Percentiles rank a stretch among this genome's conserved stretches.
Evolutionary conservation across 2,797 vertebrate species (phyloP).

Genomic region (Selene dorsalis): DNA sequence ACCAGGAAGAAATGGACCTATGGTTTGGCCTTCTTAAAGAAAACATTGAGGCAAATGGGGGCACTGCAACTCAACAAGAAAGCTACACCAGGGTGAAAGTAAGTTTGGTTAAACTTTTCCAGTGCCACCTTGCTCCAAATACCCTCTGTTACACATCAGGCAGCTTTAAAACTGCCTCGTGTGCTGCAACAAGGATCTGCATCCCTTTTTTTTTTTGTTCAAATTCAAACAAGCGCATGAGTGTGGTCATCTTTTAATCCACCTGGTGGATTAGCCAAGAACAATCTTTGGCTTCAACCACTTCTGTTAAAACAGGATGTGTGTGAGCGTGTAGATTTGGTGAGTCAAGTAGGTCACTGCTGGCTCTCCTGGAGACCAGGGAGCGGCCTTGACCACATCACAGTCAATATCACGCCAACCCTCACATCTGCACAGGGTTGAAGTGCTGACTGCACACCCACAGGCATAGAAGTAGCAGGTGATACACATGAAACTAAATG

Average conservation of each 20-base stretch:
- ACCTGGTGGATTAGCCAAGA: slow-evolving; percentile 32
- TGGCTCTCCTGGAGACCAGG: slow-evolving; percentile 68
- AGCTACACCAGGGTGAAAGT: slow-evolving; percentile 83
- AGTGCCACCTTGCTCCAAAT: neutral
- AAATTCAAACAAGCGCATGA: slow-evolving; percentile 32
- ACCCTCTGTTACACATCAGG: neutral
- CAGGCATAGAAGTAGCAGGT: slow-evolving; percentile 63
- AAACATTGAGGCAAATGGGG: slow-evolving; percentile 90
- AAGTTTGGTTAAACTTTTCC: slow-evolving; percentile 38
- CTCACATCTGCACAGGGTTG: slow-evolving; percentile 62
- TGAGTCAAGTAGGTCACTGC: slow-evolving; percentile 80
- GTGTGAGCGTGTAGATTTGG: slow-evolving; percentile 47
- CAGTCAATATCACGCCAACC: slow-evolving; percentile 51
- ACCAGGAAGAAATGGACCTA: slow-evolving; percentile 86
- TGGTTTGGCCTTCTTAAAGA: slow-evolving; percentile 95
- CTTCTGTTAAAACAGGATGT: slow-evolving; percentile 67
- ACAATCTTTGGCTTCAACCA: slow-evolving; percentile 31
- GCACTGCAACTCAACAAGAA: slow-evolving; percentile 75
- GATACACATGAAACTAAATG: slow-evolving; percentile 40
- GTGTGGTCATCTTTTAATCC: slow-evolving; percentile 41
- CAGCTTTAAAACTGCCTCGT: neutral
- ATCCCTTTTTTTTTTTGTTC: neutral
- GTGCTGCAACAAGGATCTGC: neutral
- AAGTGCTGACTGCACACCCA: slow-evolving; percentile 61
- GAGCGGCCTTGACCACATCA: slow-evolving; percentile 77